Percentiles rank a stretch among this genome's conserved stretches.
These are phyloP conservation scores for Podotricha telesiphe DNA, from an alignment of 2,888 invertebrate species.

Conservation along the genomic window DNA sequence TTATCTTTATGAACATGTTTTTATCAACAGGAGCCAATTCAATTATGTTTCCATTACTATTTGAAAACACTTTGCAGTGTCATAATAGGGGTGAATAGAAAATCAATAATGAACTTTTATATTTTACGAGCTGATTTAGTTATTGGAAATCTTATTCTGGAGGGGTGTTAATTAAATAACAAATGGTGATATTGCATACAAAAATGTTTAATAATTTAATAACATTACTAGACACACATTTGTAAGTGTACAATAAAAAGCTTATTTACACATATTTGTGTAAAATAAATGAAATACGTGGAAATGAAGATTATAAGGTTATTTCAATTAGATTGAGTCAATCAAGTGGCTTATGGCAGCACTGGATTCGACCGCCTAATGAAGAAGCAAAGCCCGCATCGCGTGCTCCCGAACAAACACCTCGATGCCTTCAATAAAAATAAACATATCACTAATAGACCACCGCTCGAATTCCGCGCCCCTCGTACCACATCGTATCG, in stretches of 20 bases:
- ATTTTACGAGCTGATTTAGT: constrained; percentile 28
- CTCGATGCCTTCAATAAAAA: constrained; percentile 69
- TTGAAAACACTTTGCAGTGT: constrained; percentile 70
- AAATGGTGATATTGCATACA: not conserved
- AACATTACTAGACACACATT: constrained; percentile 4
- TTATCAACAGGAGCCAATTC: constrained; percentile 70
- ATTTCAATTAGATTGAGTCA: constrained; percentile 54
- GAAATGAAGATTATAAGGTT: constrained; percentile 43
- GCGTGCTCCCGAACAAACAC: constrained; percentile 60
- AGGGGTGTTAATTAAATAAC: constrained; percentile 9
- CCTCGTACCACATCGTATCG: constrained; percentile 56
- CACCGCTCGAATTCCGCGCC: constrained; percentile 44
- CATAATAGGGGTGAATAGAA: constrained; percentile 59
- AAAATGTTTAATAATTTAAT: not conserved
- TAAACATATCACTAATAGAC: constrained; percentile 69
- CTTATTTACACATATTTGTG: constrained; percentile 4
- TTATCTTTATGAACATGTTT: constrained; percentile 32
- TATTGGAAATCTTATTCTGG: constrained; percentile 9
- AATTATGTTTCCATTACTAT: constrained; percentile 80
- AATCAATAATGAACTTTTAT: constrained; percentile 55
- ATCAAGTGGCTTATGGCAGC: constrained; percentile 56
- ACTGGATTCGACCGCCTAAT: constrained; percentile 57
- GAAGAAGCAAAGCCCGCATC: constrained; percentile 67
- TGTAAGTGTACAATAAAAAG: not conserved
- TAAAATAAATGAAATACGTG: constrained; percentile 22